Conservation (phyloP, 2,888 invertebrate species). For the Spodoptera picta region DNA sequence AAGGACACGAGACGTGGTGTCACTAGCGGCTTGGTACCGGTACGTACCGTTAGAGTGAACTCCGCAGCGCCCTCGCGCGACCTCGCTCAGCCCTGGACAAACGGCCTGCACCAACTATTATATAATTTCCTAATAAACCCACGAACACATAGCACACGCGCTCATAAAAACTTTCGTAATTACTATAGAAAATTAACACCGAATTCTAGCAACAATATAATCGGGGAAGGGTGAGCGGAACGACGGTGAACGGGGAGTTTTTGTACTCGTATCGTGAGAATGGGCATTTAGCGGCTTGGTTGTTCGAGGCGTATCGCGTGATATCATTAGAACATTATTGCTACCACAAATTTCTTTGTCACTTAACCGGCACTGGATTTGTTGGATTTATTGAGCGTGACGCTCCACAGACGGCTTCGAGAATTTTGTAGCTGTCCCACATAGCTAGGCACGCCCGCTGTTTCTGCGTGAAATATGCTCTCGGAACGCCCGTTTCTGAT, state of each 20-base stretch:
- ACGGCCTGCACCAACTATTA: constrained; percentile 55
- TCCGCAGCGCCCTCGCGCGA: constrained; percentile 59
- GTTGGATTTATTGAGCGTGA: constrained; percentile 75
- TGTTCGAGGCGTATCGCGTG: constrained; percentile 77
- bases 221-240: constrained; percentile 64
- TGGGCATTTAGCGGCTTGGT: constrained; percentile 75
- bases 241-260: constrained; percentile 53
- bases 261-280: constrained; percentile 71
- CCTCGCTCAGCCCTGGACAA: constrained; percentile 53
- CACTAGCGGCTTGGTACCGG: constrained; percentile 65
- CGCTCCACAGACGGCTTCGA: constrained; percentile 65
- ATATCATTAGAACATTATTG: constrained; percentile 78
- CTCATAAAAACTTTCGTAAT: constrained; percentile 68
- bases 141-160: constrained; percentile 62
- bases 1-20: constrained; percentile 59
- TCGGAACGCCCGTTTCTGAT: constrained; percentile 59
- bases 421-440: constrained; percentile 63
- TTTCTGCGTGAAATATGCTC: constrained; percentile 54
- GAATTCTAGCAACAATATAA: constrained; percentile 66
- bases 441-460: constrained; percentile 59
- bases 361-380: constrained; percentile 73
- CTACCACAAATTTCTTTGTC: constrained; percentile 81
- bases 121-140: constrained; percentile 60
- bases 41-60: constrained; percentile 75
- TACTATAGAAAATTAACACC: constrained; percentile 68